These are phyloP conservation scores for Phodopus roborovskii DNA, from an alignment of 2,113 vertebrate species.

Conservation along the genomic window DNA sequence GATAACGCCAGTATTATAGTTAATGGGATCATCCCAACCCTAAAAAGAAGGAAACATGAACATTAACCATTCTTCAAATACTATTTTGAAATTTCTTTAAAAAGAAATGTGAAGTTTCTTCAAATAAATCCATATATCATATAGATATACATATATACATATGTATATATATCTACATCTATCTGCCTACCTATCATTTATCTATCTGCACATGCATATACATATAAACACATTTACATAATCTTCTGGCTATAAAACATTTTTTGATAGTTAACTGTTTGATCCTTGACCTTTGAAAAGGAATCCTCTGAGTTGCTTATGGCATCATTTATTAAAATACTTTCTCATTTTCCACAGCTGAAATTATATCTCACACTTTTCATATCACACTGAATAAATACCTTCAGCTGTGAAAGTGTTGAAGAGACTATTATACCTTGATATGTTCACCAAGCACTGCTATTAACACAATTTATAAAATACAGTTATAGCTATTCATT, in stretches of 20 bases:
- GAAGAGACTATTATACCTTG: not conserved
- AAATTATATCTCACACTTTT: not conserved
- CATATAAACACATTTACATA: not conserved
- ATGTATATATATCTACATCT: not conserved
- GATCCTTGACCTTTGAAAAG: not conserved
- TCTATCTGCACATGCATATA: not conserved
- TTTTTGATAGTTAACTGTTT: not conserved
- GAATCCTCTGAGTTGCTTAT: not conserved
- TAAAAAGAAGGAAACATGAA: constrained; percentile 20
- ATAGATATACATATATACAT: not conserved
- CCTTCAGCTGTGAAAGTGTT: not conserved
- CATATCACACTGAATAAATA: not conserved
- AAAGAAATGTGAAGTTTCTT: constrained; percentile 17
- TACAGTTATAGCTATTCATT: not conserved
- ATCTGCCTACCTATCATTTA: not conserved
- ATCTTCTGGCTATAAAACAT: not conserved
- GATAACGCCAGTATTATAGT: constrained; percentile 67
- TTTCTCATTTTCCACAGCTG: not conserved
- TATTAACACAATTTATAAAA: not conserved
- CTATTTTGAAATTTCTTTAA: not conserved
- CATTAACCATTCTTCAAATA: constrained; percentile 43
- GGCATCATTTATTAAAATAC: not conserved
- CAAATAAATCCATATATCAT: not conserved
- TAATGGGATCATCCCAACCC: constrained; percentile 70
- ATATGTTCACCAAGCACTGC: not conserved